Base-by-base conservation (phyloP, 2,113 vertebrate genomes). In the Paedocypris sp. region DNA sequence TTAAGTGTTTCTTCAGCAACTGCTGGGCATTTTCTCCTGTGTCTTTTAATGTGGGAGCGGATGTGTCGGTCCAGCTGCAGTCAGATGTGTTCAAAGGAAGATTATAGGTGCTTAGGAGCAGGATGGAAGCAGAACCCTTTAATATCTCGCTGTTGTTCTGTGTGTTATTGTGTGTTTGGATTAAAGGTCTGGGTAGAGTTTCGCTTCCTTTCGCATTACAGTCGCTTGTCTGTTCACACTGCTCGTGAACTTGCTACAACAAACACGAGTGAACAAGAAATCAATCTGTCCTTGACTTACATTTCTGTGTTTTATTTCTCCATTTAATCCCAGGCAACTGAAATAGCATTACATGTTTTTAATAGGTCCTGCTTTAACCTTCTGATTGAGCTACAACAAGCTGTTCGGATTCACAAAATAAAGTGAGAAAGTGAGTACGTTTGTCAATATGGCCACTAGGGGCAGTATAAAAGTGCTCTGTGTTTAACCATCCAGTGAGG, bases 101-200 rank as follows among this genome's bases (percentile, higher is more conserved):
- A 52, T 62, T 62, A 48, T 26, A 3, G 39, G 13, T 11, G 13
- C 38, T 26, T 29, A 63, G 39, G 23, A 3, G 33, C 16, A 43
- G 29, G 47, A 53, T 53, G 39, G 15, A 20, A 43, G 36, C 38
- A 48, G 36, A 20, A 31, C n/a, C 19, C 22, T 45, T 9, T 31
- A 39, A 69, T 10, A 64, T 19, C 7, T 53, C 56, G 52, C n/a
- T 51, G 28, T 43, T 43, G 59, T 7, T n/a, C 29, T 25, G 22
- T 8, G 7, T 53, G 39, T 28, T 47, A 53, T 6, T 16, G 16
- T 28, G 18, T 48, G 59, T 28, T 10, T 57, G 42, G 59, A 68
- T 62, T 45, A 43, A 29, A 57, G 51, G 51, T 62, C 52, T 50
- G 49, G 29, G 22, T 36, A 2, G 12, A 29, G 56, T 61, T 42